phyloP scores from a whole-genome alignment of 1,140 invertebrate genomes.

The Procambarus clarkii region DNA sequence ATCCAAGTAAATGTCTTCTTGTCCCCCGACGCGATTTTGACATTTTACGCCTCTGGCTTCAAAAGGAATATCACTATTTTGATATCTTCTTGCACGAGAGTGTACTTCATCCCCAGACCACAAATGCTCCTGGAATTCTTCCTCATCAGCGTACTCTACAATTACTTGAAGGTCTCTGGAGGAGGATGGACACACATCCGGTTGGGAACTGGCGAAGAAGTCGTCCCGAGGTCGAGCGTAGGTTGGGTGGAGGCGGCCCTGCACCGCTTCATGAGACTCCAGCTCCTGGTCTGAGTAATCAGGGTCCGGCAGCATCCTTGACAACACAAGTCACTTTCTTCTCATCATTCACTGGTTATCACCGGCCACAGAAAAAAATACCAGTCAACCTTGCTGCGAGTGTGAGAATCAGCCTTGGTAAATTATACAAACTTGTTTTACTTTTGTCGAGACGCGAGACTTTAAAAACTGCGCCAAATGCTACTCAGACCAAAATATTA shows the following conservation, averaged over 20 bases:
- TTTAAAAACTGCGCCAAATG: too few species aligned
- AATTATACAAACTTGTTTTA: too few species aligned
- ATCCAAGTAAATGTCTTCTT: background rate
- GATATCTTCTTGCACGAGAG: background rate
- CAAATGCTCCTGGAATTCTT: background rate
- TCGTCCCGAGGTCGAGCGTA: background rate
- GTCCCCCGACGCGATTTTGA: background rate
- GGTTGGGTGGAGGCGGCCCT: background rate
- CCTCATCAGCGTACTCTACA: background rate
- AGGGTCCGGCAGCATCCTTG: conserved; percentile 13
- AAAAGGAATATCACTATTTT: background rate
- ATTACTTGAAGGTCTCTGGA: background rate
- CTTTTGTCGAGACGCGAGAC: too few species aligned
- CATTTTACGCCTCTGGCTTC: background rate
- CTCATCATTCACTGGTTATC: background rate
- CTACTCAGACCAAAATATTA: too few species aligned
- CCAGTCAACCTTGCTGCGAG: too few species aligned
- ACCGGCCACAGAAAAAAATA: background rate
- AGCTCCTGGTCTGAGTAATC: conserved; percentile 6
- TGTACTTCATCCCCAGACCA: background rate
- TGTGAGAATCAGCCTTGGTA: too few species aligned
- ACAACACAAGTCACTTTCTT: background rate
- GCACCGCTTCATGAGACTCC: background rate
- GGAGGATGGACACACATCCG: too few species aligned
- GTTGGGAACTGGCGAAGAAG: background rate